Conservation (phyloP, 2,113 vertebrate genomes). For the Atrichornis clamosus region DNA sequence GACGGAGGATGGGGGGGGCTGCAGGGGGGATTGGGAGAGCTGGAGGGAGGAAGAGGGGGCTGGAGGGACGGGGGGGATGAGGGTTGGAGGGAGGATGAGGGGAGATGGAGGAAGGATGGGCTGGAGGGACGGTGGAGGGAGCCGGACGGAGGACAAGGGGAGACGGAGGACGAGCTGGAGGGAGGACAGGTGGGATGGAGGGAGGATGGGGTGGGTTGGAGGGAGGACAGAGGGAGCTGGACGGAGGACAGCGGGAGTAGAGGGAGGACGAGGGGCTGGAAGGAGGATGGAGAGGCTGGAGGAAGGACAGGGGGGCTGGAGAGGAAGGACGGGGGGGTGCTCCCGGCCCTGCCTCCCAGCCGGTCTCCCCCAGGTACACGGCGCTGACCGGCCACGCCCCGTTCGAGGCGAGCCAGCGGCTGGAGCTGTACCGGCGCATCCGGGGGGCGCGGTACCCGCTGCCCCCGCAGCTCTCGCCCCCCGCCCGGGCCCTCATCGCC, state of each 20-base stretch:
- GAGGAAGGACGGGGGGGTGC: neutral
- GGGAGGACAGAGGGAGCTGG: too few relatives aligned
- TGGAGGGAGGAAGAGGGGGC: too few relatives aligned
- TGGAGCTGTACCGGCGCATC: slow-evolving; percentile 64
- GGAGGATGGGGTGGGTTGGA: too few relatives aligned
- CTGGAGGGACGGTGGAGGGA: neutral
- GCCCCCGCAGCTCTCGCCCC: slow-evolving; percentile 9
- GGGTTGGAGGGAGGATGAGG: neutral
- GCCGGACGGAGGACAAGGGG: neutral
- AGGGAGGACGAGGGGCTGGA: neutral
- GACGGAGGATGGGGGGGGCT: neutral
- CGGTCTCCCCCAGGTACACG: slow-evolving; percentile 28
- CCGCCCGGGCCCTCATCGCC: neutral
- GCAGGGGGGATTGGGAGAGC: too few relatives aligned
- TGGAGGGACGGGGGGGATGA: neutral
- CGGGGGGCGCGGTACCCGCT: neutral
- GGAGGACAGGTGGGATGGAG: too few relatives aligned
- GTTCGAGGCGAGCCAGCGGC: neutral
- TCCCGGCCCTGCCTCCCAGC: accelerated
- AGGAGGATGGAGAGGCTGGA: neutral
- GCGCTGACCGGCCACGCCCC: slow-evolving; percentile 58
- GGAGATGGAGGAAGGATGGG: neutral
- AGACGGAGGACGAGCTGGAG: too few relatives aligned
- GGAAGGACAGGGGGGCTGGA: neutral
- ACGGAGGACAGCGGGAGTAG: neutral